Conservation (phyloP, 2,797 vertebrate species). For the Sebastes hubbsi region DNA sequence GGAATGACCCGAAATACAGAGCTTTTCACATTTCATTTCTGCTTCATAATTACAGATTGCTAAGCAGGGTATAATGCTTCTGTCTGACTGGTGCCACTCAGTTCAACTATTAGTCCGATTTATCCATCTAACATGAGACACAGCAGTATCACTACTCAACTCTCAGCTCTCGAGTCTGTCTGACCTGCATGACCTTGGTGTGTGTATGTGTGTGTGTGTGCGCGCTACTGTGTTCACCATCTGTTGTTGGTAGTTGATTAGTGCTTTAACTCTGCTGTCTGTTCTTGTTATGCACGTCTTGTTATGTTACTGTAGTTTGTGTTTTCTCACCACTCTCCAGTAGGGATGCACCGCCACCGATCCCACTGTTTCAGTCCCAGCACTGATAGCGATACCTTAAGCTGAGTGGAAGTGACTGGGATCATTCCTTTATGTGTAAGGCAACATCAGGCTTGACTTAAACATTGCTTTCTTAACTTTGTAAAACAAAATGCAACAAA, state of each 20-base stretch:
- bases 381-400: no score
- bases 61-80: not conserved
- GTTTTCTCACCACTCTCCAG: not conserved
- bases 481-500: no score
- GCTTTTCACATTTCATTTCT: not conserved
- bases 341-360: no score
- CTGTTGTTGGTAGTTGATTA: not conserved
- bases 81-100: not conserved
- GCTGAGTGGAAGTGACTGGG: no score
- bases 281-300: not conserved
- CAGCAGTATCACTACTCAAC: slow-evolving; percentile 82
- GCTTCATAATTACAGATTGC: not conserved
- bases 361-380: no score
- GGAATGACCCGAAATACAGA: no score
- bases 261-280: not conserved
- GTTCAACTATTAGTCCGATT: not conserved
- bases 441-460: no score
- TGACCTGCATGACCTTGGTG: slow-evolving; percentile 52
- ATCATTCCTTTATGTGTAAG: no score
- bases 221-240: not conserved
- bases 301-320: not conserved
- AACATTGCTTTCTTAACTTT: no score
- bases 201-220: slow-evolving; percentile 2
- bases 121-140: slow-evolving; percentile 41
- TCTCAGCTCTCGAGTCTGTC: slow-evolving; percentile 69